These are phyloP conservation scores for Trichogramma evanescens DNA, from an alignment of 2,888 invertebrate genomes.

Conservation along the genomic window DNA sequence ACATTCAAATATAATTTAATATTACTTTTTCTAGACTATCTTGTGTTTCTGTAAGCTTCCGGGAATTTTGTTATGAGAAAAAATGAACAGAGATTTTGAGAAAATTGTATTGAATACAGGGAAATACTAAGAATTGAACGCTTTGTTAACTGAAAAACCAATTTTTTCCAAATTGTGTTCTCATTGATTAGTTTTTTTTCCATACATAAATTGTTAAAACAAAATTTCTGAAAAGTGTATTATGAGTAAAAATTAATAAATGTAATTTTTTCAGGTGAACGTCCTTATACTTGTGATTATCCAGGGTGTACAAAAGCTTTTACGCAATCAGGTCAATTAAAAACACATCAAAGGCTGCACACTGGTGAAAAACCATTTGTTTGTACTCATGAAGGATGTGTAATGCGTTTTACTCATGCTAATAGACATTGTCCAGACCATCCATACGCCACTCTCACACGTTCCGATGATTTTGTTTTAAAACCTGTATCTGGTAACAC, in stretches of 20 bases:
- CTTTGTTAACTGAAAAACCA: too few relatives aligned
- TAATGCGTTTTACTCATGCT: constrained; percentile 67
- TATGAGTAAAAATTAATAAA: background rate
- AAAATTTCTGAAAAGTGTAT: background rate
- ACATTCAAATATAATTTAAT: too few relatives aligned
- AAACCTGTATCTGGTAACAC: constrained; percentile 49
- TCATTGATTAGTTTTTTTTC: background rate
- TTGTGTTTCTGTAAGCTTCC: too few relatives aligned
- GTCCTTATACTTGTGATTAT: constrained; percentile 67
- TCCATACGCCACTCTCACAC: constrained; percentile 55
- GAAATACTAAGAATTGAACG: too few relatives aligned
- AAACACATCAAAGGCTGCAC: constrained; percentile 70
- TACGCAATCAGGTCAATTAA: constrained; percentile 70
- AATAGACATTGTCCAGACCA: constrained; percentile 69
- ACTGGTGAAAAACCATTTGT: constrained; percentile 71
- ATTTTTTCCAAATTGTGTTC: too few relatives aligned
- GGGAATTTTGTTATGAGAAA: too few relatives aligned
- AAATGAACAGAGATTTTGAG: too few relatives aligned
- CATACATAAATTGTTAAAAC: background rate
- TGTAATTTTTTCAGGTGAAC: constrained; percentile 54
- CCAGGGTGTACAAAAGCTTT: constrained; percentile 65
- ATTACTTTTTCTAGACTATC: too few relatives aligned
- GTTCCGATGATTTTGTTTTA: constrained; percentile 50
- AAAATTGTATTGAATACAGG: too few relatives aligned
- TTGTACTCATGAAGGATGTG: constrained; percentile 59